Base-by-base conservation (phyloP, 2,797 vertebrate genomes). In the Peromyscus nudipes region DNA sequence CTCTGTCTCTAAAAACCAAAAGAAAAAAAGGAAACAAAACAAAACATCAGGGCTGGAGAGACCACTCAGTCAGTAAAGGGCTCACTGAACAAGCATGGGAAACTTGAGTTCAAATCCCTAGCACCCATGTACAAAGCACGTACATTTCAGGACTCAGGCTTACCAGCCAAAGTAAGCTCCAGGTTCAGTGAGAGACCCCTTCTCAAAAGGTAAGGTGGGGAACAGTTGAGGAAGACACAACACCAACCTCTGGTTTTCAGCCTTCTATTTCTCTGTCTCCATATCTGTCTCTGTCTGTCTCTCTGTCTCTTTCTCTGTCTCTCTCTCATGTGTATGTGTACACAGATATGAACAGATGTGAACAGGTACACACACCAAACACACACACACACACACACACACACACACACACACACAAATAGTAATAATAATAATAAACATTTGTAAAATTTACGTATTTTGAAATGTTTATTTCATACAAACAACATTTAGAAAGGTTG, bases 401-500 rank as follows among this genome's bases (percentile, higher is more conserved):
- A 13, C 75, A 31, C 27, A 31, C 43, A 29, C 4, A 19, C 75
- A 49, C 43, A 29, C 23, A 83, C n/a, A 46, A 55, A 23, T n/a
- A 55, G 17, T 14, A 80, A 82, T 83, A 25, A 40, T 29, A 57
- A 57, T 57, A 52, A 25, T n/a, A 31, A 5, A n/a, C 4, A 69
- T 69, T 57, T 65, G 34, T 23, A 14, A 65, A 40, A 13, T 46
- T 46, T 65, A 49, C 6, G 14, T 49, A 49, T 34, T 85, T 67
- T 8, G 29, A 67, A 85, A 67, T 67, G 29, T 67, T 52, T 69
- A 17, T 69, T 71, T 92, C 40, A 37, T 62, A 96, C 60, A 27
- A 80, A 84, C 62, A 85, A 62, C 52, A 82, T 71, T 14, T 83
- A 73, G 60, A 88, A 93, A 96, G 37, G 49, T 40, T 95, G 77